Evolutionary conservation across 2,113 vertebrate genomes (phyloP), one percentile per base, ranked within the genome.

Genomic region (Oenanthe oenanthe): DNA sequence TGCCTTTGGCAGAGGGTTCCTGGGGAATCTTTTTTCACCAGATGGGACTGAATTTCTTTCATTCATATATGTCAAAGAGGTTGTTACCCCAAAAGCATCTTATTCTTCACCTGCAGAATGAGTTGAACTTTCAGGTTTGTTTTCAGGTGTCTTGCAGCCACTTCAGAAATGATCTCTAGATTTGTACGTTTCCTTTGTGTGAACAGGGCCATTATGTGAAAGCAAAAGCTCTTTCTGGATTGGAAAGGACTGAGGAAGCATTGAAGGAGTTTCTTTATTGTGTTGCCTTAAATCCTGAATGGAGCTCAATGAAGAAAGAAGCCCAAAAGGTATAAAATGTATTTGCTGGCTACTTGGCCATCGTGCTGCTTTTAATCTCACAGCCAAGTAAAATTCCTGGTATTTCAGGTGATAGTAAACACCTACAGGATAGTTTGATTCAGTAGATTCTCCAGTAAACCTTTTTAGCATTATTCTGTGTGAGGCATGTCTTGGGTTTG

Each of bases 191-290:
- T 96, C 71, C 62, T 95, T 95, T 96, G 48, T 92, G 20, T 94
- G 76, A 96, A 88, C 92, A 99, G 99, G 98, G 98, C 67, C 99
- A 98, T 98, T 98, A 96, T 95, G 94, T 99, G 74, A 99, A 98
- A 98, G 99, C 98, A 66, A 97, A 98, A 54, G 98, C 98, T 57
- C 98, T 99, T 90, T 98, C 97, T 89, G 98, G 97, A 92, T 97
- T 98, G 53, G 98, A 98, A 80, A 98, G 98, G 66, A 98, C 96
- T 7, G 98, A 99, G 61, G 99, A 99, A 95, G 98, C 98, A 29
- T 94, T 99, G 92, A 98, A 98, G 97, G 99, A 99, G 65, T 99
- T 99, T 96, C 97, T 99, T 34, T 92, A 98, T 72, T 99, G 99
- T 96, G 97, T 99, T 95, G 98, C 99, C 51, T 97, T 99, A 83